phyloP scores from a whole-genome alignment of 2,888 invertebrate species.

The Rapana venosa region DNA sequence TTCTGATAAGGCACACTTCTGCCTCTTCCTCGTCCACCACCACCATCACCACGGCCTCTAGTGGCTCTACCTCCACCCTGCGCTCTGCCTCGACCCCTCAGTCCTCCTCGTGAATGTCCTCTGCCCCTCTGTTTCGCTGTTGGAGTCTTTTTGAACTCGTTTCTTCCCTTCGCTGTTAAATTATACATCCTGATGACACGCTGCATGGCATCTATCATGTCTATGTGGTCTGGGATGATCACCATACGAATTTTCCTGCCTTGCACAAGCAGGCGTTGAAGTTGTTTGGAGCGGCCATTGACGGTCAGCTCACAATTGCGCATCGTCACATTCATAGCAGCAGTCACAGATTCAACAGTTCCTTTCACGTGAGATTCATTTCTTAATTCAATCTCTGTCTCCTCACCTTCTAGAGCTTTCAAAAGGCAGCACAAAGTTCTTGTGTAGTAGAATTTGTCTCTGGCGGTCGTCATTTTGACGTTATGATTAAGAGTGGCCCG shows the following conservation, averaged over 20 bases:
- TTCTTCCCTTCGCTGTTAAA: slow-evolving; percentile 9
- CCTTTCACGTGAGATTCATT: slow-evolving; percentile 68
- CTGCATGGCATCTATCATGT: slow-evolving; percentile 67
- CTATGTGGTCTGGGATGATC: slow-evolving; percentile 74
- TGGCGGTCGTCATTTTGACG: slow-evolving; percentile 47
- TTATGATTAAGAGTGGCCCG: slow-evolving; percentile 15
- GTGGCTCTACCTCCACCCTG: not conserved
- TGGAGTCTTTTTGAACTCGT: slow-evolving; percentile 29
- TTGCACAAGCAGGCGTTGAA: slow-evolving; percentile 68
- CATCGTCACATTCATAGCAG: slow-evolving; percentile 68
- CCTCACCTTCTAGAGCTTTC: slow-evolving; percentile 65
- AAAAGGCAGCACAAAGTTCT: slow-evolving; percentile 68
- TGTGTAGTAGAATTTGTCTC: slow-evolving; percentile 61
- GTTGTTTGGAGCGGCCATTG: slow-evolving; percentile 31
- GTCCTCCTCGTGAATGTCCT: not conserved
- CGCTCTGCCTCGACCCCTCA: slow-evolving; percentile 6
- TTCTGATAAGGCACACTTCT: too few relatives aligned
- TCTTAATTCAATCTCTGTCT: slow-evolving; percentile 69
- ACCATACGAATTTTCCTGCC: slow-evolving; percentile 73
- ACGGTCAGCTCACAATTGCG: slow-evolving; percentile 60
- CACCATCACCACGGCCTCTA: not conserved
- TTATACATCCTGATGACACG: slow-evolving; percentile 26
- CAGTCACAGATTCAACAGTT: slow-evolving; percentile 63
- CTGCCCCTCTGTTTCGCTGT: slow-evolving; percentile 19
- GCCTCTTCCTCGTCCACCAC: not conserved